Conservation (phyloP, 2,797 vertebrate genomes). For the Anguilla pacifica region DNA sequence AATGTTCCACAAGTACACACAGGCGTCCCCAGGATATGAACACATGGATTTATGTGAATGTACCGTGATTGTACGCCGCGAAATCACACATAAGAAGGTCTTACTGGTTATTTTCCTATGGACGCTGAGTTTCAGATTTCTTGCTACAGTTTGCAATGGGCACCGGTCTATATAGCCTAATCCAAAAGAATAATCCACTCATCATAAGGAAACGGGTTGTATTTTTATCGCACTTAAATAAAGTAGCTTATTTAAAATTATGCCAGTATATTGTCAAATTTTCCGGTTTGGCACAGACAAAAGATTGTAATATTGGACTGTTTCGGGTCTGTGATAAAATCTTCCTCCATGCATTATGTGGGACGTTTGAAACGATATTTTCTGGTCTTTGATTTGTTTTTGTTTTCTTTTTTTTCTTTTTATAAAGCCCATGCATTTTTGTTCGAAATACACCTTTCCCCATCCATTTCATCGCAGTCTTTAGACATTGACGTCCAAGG, state of each 20-base stretch:
- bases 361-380: not conserved
- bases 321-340: constrained; percentile 15
- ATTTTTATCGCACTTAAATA: not conserved
- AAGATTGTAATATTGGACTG: not conserved
- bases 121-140: constrained; percentile 5
- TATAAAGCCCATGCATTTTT: not conserved
- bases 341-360: constrained; percentile 9
- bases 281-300: not conserved
- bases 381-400: not conserved
- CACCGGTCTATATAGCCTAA: not conserved
- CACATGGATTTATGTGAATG: constrained; percentile 67
- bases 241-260: not conserved
- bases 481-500: not conserved
- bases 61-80: constrained; percentile 21
- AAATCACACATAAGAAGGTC: not conserved
- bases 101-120: not conserved
- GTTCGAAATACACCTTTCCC: not conserved
- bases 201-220: not conserved
- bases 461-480: not conserved
- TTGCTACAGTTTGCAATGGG: not conserved
- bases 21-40: constrained; percentile 66
- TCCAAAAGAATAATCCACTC: not conserved
- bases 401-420: not conserved
- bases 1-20: constrained; percentile 69
- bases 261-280: not conserved